A percentile compares a stretch with the other conserved stretches of the same genome.
phyloP scores from a whole-genome alignment of 2,888 invertebrate genomes.

The Sisyra terminalis region DNA sequence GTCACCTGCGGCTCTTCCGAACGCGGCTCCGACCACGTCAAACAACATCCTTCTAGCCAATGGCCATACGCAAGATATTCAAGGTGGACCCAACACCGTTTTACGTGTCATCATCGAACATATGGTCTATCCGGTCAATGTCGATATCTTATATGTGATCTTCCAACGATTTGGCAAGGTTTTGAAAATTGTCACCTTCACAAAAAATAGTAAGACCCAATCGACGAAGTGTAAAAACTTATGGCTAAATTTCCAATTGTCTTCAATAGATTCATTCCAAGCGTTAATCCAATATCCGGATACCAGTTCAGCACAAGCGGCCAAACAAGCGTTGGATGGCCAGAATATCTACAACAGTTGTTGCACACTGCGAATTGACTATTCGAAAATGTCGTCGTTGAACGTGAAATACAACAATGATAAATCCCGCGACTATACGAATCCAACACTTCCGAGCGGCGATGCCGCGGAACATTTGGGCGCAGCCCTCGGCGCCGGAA shows the following conservation, averaged over 20 bases:
- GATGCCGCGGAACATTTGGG: slow-evolving; percentile 51
- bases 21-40: slow-evolving; percentile 34
- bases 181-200: slow-evolving; percentile 98
- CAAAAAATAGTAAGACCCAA: slow-evolving; percentile 90
- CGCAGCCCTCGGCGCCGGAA: slow-evolving; percentile 31
- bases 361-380: slow-evolving; percentile 97
- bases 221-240: not conserved
- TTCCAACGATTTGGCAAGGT: slow-evolving; percentile 98
- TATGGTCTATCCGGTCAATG: slow-evolving; percentile 94
- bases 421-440: slow-evolving; percentile 98
- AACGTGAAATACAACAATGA: slow-evolving; percentile 99
- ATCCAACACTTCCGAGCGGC: slow-evolving; percentile 92
- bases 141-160: slow-evolving; percentile 92
- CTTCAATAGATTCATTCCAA: slow-evolving; percentile 78
- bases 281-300: slow-evolving; percentile 98
- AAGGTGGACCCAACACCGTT: slow-evolving; percentile 90
- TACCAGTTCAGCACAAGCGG: slow-evolving; percentile 90
- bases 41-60: slow-evolving; percentile 27
- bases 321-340: slow-evolving; percentile 93
- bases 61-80: slow-evolving; percentile 44
- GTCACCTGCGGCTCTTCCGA: slow-evolving; percentile 43
- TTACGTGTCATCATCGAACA: slow-evolving; percentile 97
- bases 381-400: slow-evolving; percentile 93
- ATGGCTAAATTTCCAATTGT: not conserved
- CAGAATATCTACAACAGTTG: slow-evolving; percentile 99